Conservation (phyloP, 2,888 invertebrate genomes). For the Meiosimyza decipiens region DNA sequence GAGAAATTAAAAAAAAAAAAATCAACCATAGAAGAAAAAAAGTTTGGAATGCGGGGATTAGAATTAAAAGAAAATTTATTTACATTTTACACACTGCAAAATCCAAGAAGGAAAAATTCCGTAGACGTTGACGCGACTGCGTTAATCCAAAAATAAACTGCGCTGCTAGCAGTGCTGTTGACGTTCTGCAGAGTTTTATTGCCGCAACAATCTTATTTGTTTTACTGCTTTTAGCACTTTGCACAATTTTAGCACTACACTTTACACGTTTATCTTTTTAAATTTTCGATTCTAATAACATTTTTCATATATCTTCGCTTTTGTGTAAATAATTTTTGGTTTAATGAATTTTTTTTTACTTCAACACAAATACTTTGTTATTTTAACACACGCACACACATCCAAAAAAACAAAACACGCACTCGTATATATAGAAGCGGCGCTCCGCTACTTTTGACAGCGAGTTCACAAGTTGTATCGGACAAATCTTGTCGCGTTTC, state of each 20-base stretch:
- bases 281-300: neutral
- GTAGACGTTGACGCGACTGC: neutral
- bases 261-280: neutral
- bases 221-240: neutral
- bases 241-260: too few species aligned
- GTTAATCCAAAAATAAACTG: neutral
- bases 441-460: conserved; percentile 17
- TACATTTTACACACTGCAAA: neutral
- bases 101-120: neutral
- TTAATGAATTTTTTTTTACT: neutral
- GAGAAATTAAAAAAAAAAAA: too few species aligned
- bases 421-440: neutral
- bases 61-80: conserved; percentile 15
- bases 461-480: conserved; percentile 15
- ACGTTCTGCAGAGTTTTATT: neutral
- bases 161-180: conserved; percentile 3
- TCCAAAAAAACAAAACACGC: neutral
- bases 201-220: neutral
- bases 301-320: conserved; percentile 6
- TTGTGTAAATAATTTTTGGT: conserved; percentile 14
- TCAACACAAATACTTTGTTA: conserved; percentile 27
- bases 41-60: too few species aligned
- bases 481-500: neutral
- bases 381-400: conserved; percentile 14
- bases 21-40: too few species aligned